Conservation (phyloP, 2,888 invertebrate genomes). For the Keiferia lycopersicella region DNA sequence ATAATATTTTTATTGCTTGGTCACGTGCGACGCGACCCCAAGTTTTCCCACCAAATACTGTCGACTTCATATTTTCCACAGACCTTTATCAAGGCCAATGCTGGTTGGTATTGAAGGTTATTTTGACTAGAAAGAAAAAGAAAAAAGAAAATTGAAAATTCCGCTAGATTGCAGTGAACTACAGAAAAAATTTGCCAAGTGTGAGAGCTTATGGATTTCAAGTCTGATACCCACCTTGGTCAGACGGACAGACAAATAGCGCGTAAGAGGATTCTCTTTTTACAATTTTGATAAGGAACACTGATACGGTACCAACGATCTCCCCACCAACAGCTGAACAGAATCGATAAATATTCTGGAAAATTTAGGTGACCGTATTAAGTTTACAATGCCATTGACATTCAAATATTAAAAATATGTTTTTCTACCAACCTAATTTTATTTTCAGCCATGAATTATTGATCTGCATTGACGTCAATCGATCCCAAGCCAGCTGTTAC, state of each 20-base stretch:
- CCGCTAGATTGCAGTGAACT: too few species aligned
- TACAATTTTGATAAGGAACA: too few species aligned
- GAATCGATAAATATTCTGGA: background rate
- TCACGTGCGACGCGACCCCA: conserved; percentile 14
- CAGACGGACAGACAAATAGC: too few species aligned
- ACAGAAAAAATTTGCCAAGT: background rate
- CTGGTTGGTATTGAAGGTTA: too few species aligned
- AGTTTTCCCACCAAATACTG: background rate
- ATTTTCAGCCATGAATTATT: conserved; percentile 27
- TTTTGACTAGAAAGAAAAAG: too few species aligned
- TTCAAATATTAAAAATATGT: background rate
- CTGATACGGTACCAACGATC: too few species aligned
- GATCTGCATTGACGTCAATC: conserved; percentile 29
- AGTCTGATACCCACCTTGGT: too few species aligned
- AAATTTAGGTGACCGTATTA: conserved; percentile 7
- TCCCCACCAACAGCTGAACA: too few species aligned
- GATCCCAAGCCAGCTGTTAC: conserved; percentile 1
- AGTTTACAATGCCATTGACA: conserved; percentile 9
- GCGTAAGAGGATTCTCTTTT: too few species aligned
- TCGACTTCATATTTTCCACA: background rate
- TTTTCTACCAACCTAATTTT: conserved; percentile 4
- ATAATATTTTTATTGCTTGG: conserved; percentile 20
- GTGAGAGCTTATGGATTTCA: too few species aligned
- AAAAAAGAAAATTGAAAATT: too few species aligned
- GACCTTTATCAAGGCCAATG: conserved; percentile 14